Evolutionary conservation across 2,797 vertebrate genomes (phyloP).

Genomic region (Sebastes diploproa): DNA sequence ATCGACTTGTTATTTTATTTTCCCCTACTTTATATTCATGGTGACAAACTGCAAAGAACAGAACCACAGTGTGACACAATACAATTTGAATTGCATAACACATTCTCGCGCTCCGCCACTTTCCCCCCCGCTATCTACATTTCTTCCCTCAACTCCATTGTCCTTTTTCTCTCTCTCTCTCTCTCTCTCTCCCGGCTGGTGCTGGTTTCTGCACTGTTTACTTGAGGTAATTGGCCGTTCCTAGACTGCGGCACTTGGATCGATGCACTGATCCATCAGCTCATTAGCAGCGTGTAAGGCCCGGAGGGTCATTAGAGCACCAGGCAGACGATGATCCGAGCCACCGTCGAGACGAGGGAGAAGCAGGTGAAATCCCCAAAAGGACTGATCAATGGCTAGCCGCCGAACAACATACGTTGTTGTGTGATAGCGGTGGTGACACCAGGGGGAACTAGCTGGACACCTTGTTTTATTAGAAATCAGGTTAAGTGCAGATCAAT

Average conservation of each 20-base stretch:
- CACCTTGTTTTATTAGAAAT: slow-evolving; percentile 72
- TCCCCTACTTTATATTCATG: slow-evolving; percentile 62
- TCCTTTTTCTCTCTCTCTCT: slow-evolving; percentile 10
- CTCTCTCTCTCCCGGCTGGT: slow-evolving; percentile 38
- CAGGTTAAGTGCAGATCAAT: slow-evolving; percentile 66
- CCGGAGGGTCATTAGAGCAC: slow-evolving; percentile 67
- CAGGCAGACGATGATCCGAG: slow-evolving; percentile 58
- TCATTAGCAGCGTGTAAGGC: slow-evolving; percentile 73
- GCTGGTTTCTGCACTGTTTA: slow-evolving; percentile 70
- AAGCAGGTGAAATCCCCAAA: slow-evolving; percentile 55
- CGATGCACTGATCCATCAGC: slow-evolving; percentile 78
- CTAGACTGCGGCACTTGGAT: slow-evolving; percentile 68
- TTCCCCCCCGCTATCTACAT: slow-evolving; percentile 35
- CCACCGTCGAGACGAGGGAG: slow-evolving; percentile 47
- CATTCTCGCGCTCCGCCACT: slow-evolving; percentile 31
- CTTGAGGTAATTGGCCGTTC: slow-evolving; percentile 78
- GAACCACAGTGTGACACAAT: slow-evolving; percentile 54
- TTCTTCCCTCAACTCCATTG: slow-evolving; percentile 40
- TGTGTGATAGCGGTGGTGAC: slow-evolving; percentile 37
- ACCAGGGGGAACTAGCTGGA: slow-evolving; percentile 48
- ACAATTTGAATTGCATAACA: slow-evolving; percentile 65
- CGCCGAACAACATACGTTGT: slow-evolving; percentile 42
- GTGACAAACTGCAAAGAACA: slow-evolving; percentile 59
- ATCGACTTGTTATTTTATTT: slow-evolving; percentile 54
- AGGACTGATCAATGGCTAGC: slow-evolving; percentile 61